Base-by-base conservation (phyloP, 2,888 invertebrate species). In the Congeria kusceri region DNA sequence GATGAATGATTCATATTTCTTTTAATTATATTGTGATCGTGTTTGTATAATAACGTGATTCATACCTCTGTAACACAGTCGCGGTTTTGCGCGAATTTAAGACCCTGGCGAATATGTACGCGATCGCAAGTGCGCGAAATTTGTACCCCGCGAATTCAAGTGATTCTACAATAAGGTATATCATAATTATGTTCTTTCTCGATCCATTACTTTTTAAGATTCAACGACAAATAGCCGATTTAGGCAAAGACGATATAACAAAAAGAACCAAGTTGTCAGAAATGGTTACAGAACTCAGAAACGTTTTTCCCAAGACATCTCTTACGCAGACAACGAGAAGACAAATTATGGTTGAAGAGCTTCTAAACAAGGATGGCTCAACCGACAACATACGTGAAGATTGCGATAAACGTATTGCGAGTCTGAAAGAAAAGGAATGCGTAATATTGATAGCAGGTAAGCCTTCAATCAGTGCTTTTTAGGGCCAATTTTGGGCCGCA, bases 371-470 rank as follows among this genome's bases (percentile, higher is more conserved):
- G 56, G 83, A 83, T 28, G 83, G 83, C 3, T 68, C 79, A 15
- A 80, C 79, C 1, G 71, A 74, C 20, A 66, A 83, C 47, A 79
- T 83, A 7, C 62, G 83, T 29, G 46, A 62, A 53, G 83, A 83
- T 27, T 80, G 83, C 64, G 75, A 77, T 13, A 25, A 68, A 3
- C 61, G 83, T 28, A 58, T 76, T 18, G 20, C 57, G 5, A 83
- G 77, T 72, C 76, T 83, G 3, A 39, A 68, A 28, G 76, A 77
- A 32, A 76, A 78, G 39, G 83, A 80, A 57, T 80, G 83, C 29
- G 73, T 75, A n/a, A 70, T 83, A 11, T 76, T 83, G 7, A 78
- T 83, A 0, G 74, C 83, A 57, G 83, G 83, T 79, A 63, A 53
- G 29, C n/a, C n/a, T n/a, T n/a, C n/a, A n/a, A n/a, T n/a, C n/a